Evolutionary conservation across 2,888 invertebrate genomes (phyloP).

Genomic region (Perdita meconis): DNA sequence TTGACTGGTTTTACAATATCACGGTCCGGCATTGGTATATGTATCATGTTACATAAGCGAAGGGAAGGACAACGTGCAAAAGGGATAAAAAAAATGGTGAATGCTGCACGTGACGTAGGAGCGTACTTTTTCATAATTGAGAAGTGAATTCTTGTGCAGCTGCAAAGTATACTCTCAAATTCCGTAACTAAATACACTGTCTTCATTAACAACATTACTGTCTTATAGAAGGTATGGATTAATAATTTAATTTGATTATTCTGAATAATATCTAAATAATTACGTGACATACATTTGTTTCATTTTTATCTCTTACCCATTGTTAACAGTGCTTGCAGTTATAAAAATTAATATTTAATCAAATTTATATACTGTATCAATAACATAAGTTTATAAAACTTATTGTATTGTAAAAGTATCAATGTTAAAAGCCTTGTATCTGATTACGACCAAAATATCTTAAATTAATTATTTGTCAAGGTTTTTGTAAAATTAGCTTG

Average conservation of each 20-base stretch:
- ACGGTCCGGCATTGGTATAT: slow-evolving; percentile 53
- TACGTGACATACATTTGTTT: background rate
- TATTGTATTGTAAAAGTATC: no score
- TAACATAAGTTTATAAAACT: no score
- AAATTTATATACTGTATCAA: no score
- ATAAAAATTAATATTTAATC: background rate
- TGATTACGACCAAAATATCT: no score
- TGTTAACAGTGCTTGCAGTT: background rate
- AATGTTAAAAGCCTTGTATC: no score
- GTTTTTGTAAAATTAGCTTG: no score
- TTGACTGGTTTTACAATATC: slow-evolving; percentile 68
- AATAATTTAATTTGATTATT: background rate
- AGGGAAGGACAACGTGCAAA: slow-evolving; percentile 45
- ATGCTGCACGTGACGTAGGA: slow-evolving; percentile 30
- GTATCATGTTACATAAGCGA: slow-evolving; percentile 64
- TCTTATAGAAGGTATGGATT: background rate
- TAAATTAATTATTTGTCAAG: no score
- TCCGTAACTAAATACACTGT: background rate
- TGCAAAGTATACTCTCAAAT: background rate
- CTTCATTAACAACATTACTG: background rate
- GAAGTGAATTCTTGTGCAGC: background rate
- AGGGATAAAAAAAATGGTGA: slow-evolving; percentile 7
- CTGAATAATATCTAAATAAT: background rate
- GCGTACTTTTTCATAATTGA: slow-evolving; percentile 22
- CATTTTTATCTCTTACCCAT: background rate